Evolutionary conservation across 1,140 invertebrate genomes (phyloP), one percentile per base, ranked within the genome.

Genomic region (Drosophila takahashii): DNA sequence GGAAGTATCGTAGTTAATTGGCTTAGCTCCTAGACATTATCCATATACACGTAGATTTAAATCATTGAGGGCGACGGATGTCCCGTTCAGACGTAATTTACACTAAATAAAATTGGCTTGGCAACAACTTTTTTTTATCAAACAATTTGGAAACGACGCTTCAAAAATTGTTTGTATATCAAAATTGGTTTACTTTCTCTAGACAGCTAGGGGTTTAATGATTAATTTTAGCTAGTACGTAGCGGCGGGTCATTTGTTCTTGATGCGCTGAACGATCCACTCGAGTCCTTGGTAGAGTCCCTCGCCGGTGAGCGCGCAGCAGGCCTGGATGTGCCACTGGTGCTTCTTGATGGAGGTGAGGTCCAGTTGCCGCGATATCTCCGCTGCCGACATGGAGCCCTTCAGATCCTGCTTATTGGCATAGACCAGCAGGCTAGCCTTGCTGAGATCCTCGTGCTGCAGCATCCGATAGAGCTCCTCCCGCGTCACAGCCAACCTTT

Each of bases 321-420:
- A 99, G 0, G 97, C 97, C 92, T 99, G 98, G 94, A 99, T 99
- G 92, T 99, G 98, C 98, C 98, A 99, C 56, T 97, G 97, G 92
- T 99, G 98, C 81, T 98, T 97, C 90, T 99, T 99, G 71, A 99
- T 97, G 2, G 97, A 97, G 1, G 98, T 99, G 74, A 99, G 94
- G 93, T 99, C 98, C 56, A 99, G 93, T 91, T 99, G 97, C 90
- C 97, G 95, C 1, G 98, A 99, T 79, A 99, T 99, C 93, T 99
- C 98, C 9, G 98, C 98, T 1, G 98, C 97, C 13, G 96, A 96
- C 97, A 99, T 97, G 27, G 98, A 97, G 5, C 97, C 98, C 93
- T 99, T 99, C 39, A 99, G 95, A 92, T 99, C 98, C 93, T 96
- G 95, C 93, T 99, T 99, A 92, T 99, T 99, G 36, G 99, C 98